phyloP scores from a whole-genome alignment of 2,113 vertebrate species.

The Triplophysa siluroides region DNA sequence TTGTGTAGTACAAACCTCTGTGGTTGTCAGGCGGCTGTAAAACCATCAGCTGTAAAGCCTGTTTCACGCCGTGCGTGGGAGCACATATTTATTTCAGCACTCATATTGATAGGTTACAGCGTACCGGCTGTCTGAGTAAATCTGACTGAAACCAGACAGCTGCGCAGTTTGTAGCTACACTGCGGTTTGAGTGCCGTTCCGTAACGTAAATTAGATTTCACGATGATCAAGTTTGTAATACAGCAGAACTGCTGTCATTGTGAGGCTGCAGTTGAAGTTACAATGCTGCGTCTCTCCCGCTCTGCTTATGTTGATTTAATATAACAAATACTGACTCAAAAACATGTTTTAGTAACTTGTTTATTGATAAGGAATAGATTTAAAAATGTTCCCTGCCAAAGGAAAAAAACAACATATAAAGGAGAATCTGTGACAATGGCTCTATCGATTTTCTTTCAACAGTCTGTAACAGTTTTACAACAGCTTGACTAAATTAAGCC shows the following conservation, averaged over 20 bases:
- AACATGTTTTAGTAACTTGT: neutral
- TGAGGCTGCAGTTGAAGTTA: too few species aligned
- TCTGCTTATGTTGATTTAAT: neutral
- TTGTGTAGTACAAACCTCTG: neutral
- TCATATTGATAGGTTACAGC: too few species aligned
- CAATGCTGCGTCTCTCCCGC: neutral
- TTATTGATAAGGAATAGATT: slow-evolving; percentile 5
- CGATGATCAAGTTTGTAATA: too few species aligned
- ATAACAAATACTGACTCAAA: neutral
- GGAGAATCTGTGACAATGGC: neutral
- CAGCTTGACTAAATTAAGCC: slow-evolving; percentile 36
- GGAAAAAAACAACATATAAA: neutral
- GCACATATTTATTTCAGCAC: too few species aligned
- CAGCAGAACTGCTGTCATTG: too few species aligned
- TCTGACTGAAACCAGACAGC: too few species aligned
- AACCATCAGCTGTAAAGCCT: neutral
- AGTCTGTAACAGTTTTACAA: slow-evolving; percentile 14
- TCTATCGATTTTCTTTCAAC: neutral
- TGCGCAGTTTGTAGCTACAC: too few species aligned
- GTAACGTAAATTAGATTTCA: too few species aligned
- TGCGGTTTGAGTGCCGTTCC: too few species aligned
- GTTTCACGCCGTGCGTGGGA: neutral
- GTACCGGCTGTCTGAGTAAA: too few species aligned
- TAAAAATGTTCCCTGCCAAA: neutral
- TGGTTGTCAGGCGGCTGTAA: neutral